Conservation (phyloP, 1,140 invertebrate species). For the Nasonia longicornis region DNA sequence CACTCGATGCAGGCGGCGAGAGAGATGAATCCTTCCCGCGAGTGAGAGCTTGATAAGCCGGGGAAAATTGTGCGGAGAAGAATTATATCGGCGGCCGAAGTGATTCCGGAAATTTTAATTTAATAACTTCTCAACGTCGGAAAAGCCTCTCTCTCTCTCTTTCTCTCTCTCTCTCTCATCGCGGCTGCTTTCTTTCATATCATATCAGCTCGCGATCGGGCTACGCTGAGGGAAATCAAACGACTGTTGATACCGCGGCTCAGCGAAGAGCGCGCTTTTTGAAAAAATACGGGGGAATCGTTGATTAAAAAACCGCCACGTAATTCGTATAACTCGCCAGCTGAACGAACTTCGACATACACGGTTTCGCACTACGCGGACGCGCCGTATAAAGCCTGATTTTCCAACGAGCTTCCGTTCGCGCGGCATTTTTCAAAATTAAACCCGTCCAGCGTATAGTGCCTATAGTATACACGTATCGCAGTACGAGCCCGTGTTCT, state of each 20-base stretch:
- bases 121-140: neutral
- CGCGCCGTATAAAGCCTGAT: neutral
- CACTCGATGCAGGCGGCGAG: neutral
- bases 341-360: too few relatives aligned
- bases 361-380: neutral
- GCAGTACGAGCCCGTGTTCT: too few relatives aligned
- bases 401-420: neutral
- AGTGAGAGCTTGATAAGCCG: neutral
- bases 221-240: too few relatives aligned
- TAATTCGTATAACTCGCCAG: too few relatives aligned
- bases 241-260: too few relatives aligned
- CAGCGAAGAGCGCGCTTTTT: too few relatives aligned
- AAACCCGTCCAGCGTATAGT: neutral
- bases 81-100: slow-evolving; percentile 3
- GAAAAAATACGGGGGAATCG: too few relatives aligned
- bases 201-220: too few relatives aligned
- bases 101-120: slow-evolving; percentile 3
- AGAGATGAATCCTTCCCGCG: neutral
- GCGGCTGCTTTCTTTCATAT: neutral
- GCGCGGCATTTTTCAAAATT: neutral
- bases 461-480: too few relatives aligned
- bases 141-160: too few relatives aligned
- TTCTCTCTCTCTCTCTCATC: too few relatives aligned
- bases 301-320: too few relatives aligned
- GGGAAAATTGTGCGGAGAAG: slow-evolving; percentile 7